Evolutionary conservation across 2,113 vertebrate genomes (phyloP).

Genomic region (Paracyprichromis sp.): DNA sequence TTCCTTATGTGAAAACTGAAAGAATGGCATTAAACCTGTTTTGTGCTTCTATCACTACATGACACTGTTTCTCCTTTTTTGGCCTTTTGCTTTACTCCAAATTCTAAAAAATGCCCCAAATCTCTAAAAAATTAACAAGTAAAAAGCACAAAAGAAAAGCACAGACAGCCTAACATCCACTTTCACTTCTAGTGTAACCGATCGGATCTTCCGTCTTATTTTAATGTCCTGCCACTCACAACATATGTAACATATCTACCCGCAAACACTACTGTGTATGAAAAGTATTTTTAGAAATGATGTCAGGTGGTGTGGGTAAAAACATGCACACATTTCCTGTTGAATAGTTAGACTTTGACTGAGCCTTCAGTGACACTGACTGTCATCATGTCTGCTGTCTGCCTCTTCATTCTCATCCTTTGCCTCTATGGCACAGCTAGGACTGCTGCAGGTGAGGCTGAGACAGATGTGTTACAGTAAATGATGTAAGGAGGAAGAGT

Average conservation of each 20-base stretch:
- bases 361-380: neutral
- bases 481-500: neutral
- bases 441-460: constrained; percentile 10
- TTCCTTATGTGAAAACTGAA: neutral
- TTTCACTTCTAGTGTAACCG: neutral
- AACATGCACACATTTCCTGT: neutral
- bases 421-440: neutral
- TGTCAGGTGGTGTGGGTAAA: neutral
- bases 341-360: neutral
- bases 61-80: neutral
- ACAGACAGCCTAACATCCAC: neutral
- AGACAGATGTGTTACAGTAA: neutral
- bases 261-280: rapidly evolving
- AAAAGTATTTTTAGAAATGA: neutral
- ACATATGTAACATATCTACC: neutral
- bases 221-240: rapidly evolving
- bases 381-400: constrained; percentile 3
- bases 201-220: neutral
- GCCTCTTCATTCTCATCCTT: neutral
- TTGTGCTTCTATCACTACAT: neutral
- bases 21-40: neutral
- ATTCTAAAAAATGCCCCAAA: rapidly evolving
- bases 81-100: neutral
- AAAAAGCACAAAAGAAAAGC: neutral
- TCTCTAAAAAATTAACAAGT: neutral